phyloP scores from a whole-genome alignment of 2,888 invertebrate genomes.

The Hyles lineata region DNA sequence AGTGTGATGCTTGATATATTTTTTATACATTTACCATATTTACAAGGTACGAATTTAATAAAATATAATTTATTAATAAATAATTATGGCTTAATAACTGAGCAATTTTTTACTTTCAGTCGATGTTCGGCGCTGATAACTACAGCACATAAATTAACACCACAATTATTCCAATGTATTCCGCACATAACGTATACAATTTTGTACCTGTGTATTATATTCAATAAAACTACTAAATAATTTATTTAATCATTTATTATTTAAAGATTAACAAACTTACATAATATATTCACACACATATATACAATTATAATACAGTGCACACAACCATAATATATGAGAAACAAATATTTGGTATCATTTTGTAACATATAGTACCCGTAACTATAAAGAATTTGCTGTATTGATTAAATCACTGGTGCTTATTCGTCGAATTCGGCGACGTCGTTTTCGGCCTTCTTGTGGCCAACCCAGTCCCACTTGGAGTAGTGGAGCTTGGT shows the following conservation, averaged over 20 bases:
- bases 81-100: conserved; percentile 33
- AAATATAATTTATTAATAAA: neutral
- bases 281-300: conserved; percentile 53
- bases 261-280: conserved; percentile 60
- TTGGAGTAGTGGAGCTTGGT: conserved; percentile 85
- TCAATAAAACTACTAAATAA: conserved; percentile 52
- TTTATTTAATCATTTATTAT: conserved; percentile 55
- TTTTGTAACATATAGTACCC: conserved; percentile 52
- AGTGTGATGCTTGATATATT: conserved; percentile 23
- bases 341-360: conserved; percentile 57
- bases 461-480: conserved; percentile 87
- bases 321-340: conserved; percentile 58
- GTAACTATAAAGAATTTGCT: conserved; percentile 51
- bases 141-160: conserved; percentile 58
- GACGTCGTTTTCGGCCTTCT: conserved; percentile 79
- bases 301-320: conserved; percentile 58
- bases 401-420: conserved; percentile 37
- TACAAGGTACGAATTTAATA: conserved; percentile 16
- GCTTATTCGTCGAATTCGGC: conserved; percentile 76
- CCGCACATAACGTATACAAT: conserved; percentile 29
- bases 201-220: conserved; percentile 41
- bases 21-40: neutral
- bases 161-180: conserved; percentile 33
- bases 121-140: conserved; percentile 79
- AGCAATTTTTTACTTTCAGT: conserved; percentile 70